Conservation (phyloP, 2,797 vertebrate genomes). For the Eulemur coronatus region DNA sequence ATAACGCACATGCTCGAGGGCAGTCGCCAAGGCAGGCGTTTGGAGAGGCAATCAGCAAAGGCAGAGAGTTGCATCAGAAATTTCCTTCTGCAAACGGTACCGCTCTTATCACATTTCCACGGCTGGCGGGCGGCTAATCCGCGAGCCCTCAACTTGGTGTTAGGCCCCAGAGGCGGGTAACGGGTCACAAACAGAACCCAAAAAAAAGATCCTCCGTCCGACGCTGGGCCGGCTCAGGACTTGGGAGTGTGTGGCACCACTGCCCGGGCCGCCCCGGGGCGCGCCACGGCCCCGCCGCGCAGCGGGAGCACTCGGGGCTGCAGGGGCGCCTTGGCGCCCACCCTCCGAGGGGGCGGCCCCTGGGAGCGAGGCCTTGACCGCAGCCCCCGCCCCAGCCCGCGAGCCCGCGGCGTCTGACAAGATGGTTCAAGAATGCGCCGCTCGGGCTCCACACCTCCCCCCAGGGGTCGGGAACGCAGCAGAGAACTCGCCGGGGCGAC, state of each 20-base stretch:
- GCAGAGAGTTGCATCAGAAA: constrained; percentile 75
- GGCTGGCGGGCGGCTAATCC: constrained; percentile 54
- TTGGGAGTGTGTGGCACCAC: constrained; percentile 29
- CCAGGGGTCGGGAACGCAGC: not conserved
- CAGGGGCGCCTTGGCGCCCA: not conserved
- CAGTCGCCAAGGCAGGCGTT: constrained; percentile 24
- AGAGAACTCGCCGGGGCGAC: not conserved
- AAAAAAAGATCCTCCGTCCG: constrained; percentile 3
- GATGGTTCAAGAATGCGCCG: constrained; percentile 17
- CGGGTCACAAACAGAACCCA: constrained; percentile 11
- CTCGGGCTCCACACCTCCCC: constrained; percentile 16
- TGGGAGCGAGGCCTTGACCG: constrained; percentile 9
- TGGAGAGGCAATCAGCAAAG: constrained; percentile 47
- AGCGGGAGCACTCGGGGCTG: not conserved
- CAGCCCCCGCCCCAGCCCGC: not conserved
- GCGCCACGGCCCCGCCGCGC: not conserved
- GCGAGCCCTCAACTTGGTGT: constrained; percentile 25
- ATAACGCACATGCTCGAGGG: constrained; percentile 38
- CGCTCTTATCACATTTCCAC: constrained; percentile 69
- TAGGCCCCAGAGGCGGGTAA: constrained; percentile 58
- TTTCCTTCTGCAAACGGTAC: constrained; percentile 61
- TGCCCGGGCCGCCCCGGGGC: not conserved
- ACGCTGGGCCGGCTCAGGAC: not conserved
- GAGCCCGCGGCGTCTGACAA: not conserved
- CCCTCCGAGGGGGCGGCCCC: not conserved